Evolutionary conservation across 1,140 invertebrate species (phyloP).

Genomic region (Pseudomyrmex cubaensis): DNA sequence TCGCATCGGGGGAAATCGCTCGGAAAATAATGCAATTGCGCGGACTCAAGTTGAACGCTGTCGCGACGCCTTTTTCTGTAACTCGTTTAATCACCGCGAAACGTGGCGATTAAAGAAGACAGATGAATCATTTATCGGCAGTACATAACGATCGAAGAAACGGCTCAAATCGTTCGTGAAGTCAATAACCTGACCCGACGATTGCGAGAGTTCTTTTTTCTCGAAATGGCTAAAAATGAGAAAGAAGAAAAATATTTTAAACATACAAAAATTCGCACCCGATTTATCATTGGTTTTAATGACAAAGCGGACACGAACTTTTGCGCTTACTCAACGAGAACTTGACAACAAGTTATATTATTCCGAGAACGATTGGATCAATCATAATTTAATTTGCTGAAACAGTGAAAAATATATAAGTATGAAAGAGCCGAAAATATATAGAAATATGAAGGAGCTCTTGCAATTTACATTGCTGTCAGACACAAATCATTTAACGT

Average conservation of each 20-base stretch:
- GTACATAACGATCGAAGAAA: not conserved
- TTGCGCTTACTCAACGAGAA: too few relatives aligned
- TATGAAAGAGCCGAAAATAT: too few relatives aligned
- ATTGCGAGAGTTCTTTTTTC: not conserved
- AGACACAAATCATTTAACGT: too few relatives aligned
- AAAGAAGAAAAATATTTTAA: not conserved
- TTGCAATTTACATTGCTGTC: too few relatives aligned
- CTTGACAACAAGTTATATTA: too few relatives aligned
- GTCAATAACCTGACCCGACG: not conserved
- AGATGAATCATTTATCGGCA: not conserved
- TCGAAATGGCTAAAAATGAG: not conserved
- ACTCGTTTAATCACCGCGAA: not conserved
- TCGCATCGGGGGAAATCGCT: not conserved
- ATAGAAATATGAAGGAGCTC: too few relatives aligned
- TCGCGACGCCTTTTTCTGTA: not conserved
- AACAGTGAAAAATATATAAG: too few relatives aligned
- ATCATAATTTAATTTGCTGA: too few relatives aligned
- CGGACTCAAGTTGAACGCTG: not conserved
- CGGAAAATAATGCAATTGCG: not conserved
- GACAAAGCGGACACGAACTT: too few relatives aligned
- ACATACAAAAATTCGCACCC: too few relatives aligned
- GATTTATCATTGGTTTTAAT: too few relatives aligned
- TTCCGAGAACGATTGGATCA: too few relatives aligned
- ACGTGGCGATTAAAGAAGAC: not conserved
- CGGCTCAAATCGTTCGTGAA: not conserved